These are phyloP conservation scores for Takifugu bimaculatus DNA, from an alignment of 2,113 vertebrate species.

Conservation along the genomic window DNA sequence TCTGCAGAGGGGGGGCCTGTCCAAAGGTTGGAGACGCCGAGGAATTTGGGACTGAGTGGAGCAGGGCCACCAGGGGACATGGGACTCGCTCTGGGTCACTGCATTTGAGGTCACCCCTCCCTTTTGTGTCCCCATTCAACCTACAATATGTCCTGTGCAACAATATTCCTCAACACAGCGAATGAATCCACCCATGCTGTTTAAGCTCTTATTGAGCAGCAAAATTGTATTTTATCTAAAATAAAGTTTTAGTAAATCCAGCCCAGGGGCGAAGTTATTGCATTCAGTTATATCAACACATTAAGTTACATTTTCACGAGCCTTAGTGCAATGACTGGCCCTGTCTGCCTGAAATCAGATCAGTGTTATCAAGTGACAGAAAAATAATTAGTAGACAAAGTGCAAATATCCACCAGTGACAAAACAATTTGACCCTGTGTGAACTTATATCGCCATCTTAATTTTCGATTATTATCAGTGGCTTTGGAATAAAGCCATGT, in stretches of 20 bases:
- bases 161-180: constrained; percentile 25
- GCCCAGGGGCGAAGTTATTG: neutral
- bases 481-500: neutral
- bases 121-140: constrained; percentile 47
- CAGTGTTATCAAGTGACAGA: too few relatives aligned
- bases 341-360: neutral
- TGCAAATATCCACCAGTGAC: too few relatives aligned
- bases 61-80: constrained; percentile 50
- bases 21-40: constrained; percentile 46
- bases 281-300: neutral
- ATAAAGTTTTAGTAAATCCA: neutral
- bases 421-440: too few relatives aligned
- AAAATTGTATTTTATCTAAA: constrained; percentile 27
- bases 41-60: constrained; percentile 62
- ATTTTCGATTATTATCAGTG: too few relatives aligned
- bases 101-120: constrained; percentile 58
- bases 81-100: constrained; percentile 70
- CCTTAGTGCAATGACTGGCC: neutral
- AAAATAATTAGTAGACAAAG: too few relatives aligned
- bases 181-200: constrained; percentile 7
- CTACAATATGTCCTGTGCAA: constrained; percentile 56
- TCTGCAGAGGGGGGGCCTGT: constrained; percentile 34
- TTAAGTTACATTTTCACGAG: neutral
- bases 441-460: too few relatives aligned
- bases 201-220: constrained; percentile 1